Percentiles rank a stretch among this genome's conserved stretches.
Conservation (phyloP, 2,888 invertebrate species). For the Leptinotarsa rubiginosa region DNA sequence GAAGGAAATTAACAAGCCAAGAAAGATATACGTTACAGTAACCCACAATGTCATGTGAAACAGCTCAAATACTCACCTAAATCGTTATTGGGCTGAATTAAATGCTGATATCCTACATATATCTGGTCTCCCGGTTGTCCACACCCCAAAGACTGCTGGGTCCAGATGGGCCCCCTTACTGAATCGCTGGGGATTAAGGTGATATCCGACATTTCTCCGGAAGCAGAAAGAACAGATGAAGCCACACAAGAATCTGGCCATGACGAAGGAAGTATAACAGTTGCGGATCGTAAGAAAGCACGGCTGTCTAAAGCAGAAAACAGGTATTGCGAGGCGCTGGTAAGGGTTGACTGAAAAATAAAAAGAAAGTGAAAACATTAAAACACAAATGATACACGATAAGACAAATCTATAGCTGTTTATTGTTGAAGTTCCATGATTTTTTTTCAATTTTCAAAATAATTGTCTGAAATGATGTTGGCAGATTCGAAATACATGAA, state of each 20-base stretch:
- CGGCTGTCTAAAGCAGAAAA: constrained; percentile 71
- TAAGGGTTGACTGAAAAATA: constrained; percentile 69
- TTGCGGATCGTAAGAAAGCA: constrained; percentile 70
- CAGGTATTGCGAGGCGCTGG: constrained; percentile 70
- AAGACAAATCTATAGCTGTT: background rate
- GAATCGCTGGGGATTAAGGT: constrained; percentile 68
- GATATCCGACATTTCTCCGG: constrained; percentile 71
- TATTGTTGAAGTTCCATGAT: background rate
- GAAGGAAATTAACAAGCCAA: too few relatives aligned
- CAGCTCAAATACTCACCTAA: constrained; percentile 55
- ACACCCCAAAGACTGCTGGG: constrained; percentile 73
- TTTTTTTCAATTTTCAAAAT: too few relatives aligned
- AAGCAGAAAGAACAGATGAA: constrained; percentile 63
- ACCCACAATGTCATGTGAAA: background rate
- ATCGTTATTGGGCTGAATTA: constrained; percentile 60
- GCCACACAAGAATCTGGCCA: constrained; percentile 71
- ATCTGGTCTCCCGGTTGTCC: constrained; percentile 72
- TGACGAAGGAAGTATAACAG: constrained; percentile 71
- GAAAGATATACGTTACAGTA: too few relatives aligned
- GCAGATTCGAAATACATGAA: too few relatives aligned
- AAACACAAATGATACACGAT: too few relatives aligned
- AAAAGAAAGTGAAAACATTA: constrained; percentile 17
- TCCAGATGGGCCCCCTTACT: constrained; percentile 71
- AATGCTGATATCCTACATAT: constrained; percentile 66
- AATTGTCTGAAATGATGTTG: too few relatives aligned